Percentiles rank a stretch among this genome's conserved stretches.
These are phyloP conservation scores for Lasioglossum vierecki DNA, from an alignment of 2,888 invertebrate species.

Conservation along the genomic window DNA sequence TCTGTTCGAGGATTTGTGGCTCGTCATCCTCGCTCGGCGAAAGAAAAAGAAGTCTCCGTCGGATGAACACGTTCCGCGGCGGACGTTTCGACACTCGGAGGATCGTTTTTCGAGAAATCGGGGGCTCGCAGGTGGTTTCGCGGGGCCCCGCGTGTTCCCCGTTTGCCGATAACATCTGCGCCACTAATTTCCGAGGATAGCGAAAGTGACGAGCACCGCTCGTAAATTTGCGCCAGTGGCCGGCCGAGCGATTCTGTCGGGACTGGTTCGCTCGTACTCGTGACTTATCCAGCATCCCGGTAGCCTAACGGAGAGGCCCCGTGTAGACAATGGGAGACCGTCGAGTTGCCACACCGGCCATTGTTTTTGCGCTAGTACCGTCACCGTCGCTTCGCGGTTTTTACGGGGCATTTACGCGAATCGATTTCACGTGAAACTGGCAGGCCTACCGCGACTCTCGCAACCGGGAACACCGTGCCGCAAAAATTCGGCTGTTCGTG, in stretches of 20 bases:
- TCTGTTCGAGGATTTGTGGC: slow-evolving; percentile 10
- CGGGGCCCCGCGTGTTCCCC: slow-evolving; percentile 27
- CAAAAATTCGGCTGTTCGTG: background rate
- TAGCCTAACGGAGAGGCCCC: background rate
- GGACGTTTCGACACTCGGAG: slow-evolving; percentile 18
- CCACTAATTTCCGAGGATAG: slow-evolving; percentile 50
- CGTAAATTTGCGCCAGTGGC: slow-evolving; percentile 44
- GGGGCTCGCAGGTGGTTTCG: slow-evolving; percentile 37
- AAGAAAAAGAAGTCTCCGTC: background rate
- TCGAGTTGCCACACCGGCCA: slow-evolving; percentile 52
- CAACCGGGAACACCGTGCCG: background rate
- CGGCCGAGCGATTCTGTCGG: slow-evolving; percentile 47
- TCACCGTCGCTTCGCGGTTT: slow-evolving; percentile 57
- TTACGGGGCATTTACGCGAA: slow-evolving; percentile 67
- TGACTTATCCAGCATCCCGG: slow-evolving; percentile 52
- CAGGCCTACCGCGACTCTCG: background rate
- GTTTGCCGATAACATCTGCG: slow-evolving; percentile 39
- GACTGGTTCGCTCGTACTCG: slow-evolving; percentile 40
- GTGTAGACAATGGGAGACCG: slow-evolving; percentile 61
- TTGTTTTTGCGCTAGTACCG: slow-evolving; percentile 57
- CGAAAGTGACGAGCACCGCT: slow-evolving; percentile 56
- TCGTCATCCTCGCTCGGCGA: slow-evolving; percentile 6
- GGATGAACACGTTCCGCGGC: slow-evolving; percentile 28
- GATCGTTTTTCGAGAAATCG: slow-evolving; percentile 25
- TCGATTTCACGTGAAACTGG: slow-evolving; percentile 58